These are phyloP conservation scores for Apoderus coryli DNA, from an alignment of 2,888 invertebrate genomes.

Conservation along the genomic window DNA sequence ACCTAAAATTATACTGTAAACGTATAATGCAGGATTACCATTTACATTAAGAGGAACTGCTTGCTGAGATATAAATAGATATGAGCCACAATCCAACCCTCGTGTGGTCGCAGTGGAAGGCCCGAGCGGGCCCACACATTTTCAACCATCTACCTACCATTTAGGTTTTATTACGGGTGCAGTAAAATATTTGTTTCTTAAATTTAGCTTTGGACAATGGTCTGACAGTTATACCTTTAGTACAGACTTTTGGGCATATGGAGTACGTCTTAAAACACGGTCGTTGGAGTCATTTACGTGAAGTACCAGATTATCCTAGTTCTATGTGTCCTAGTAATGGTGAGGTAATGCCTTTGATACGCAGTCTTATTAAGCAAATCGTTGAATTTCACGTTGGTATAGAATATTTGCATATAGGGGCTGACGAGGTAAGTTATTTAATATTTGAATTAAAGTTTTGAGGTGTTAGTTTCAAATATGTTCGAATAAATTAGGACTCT, in stretches of 20 bases:
- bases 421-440: conserved; percentile 71
- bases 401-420: conserved; percentile 63
- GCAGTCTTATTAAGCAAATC: conserved; percentile 56
- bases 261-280: conserved; percentile 54
- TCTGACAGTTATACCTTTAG: conserved; percentile 59
- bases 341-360: conserved; percentile 44
- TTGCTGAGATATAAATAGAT: too few relatives aligned
- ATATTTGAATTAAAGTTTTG: too few relatives aligned
- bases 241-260: conserved; percentile 25
- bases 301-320: conserved; percentile 49
- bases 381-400: conserved; percentile 48
- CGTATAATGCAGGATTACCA: too few relatives aligned
- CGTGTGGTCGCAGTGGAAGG: too few relatives aligned
- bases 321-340: conserved; percentile 60
- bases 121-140: too few relatives aligned
- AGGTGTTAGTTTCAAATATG: conserved; percentile 1
- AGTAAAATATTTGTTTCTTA: too few relatives aligned
- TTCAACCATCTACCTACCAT: too few relatives aligned
- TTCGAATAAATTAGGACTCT: conserved; percentile 3
- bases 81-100: too few relatives aligned
- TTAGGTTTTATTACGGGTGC: too few relatives aligned
- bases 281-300: conserved; percentile 48
- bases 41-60: too few relatives aligned
- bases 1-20: too few relatives aligned
- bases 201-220: conserved; percentile 43